A percentile compares a stretch with the other conserved stretches of the same genome.
Evolutionary conservation across 2,113 vertebrate genomes (phyloP).

Genomic region (Ammodytes dubius): DNA sequence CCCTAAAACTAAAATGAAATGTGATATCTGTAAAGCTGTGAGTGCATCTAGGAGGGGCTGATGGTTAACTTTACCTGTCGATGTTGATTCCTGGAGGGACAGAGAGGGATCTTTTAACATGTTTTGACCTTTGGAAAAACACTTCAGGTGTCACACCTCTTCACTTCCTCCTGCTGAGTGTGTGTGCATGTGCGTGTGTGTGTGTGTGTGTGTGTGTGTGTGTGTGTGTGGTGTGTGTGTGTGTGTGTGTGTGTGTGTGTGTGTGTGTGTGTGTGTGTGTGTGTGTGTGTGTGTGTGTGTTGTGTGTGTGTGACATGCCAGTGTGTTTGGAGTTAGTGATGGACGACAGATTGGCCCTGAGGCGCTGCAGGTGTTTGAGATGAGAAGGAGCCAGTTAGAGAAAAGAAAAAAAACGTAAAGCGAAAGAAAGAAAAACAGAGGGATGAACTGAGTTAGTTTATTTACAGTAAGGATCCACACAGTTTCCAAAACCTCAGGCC

Average conservation of each 20-base stretch:
- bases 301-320: constrained; percentile 26
- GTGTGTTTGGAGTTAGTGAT: constrained; percentile 54
- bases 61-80: neutral
- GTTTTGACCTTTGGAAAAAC: constrained; percentile 66
- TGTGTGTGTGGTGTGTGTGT: constrained; percentile 49
- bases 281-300: constrained; percentile 47
- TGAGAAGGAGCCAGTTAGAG: constrained; percentile 31
- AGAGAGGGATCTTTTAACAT: constrained; percentile 37
- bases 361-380: constrained; percentile 81
- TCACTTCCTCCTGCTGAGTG: constrained; percentile 51
- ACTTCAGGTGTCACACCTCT: constrained; percentile 54
- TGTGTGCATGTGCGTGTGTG: constrained; percentile 26
- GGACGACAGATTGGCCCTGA: constrained; percentile 73
- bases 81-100: constrained; percentile 13
- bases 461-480: neutral
- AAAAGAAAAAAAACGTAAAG: constrained; percentile 6
- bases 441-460: neutral
- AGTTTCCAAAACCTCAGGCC: neutral
- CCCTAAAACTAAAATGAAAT: too few relatives aligned
- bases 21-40: neutral
- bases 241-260: constrained; percentile 21
- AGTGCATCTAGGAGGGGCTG: neutral
- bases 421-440: constrained; percentile 22
- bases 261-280: constrained; percentile 11
- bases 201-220: constrained; percentile 27